A percentile compares a stretch with the other conserved stretches of the same genome.
These are phyloP conservation scores for Stegostoma tigrinum DNA, from an alignment of 2,113 vertebrate species.

Conservation along the genomic window DNA sequence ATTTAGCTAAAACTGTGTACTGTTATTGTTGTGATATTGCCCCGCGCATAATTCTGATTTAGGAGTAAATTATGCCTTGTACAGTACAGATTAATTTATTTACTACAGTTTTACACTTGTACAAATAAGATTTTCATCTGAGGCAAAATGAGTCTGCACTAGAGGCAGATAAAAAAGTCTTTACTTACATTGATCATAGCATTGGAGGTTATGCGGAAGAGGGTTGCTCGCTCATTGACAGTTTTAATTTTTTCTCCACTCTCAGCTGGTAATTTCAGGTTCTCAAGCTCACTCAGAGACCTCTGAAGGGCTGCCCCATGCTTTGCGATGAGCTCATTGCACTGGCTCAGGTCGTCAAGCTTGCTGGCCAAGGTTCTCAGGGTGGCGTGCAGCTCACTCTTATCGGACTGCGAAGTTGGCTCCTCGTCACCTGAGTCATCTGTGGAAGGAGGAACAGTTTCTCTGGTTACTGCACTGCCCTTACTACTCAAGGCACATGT, in stretches of 20 bases:
- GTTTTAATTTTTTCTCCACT: constrained; percentile 88
- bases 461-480: background rate
- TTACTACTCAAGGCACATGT: background rate
- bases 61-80: background rate
- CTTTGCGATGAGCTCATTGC: constrained; percentile 91
- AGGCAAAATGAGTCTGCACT: too few relatives aligned
- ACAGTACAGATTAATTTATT: too few relatives aligned
- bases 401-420: constrained; percentile 75
- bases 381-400: constrained; percentile 77
- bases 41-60: too few relatives aligned
- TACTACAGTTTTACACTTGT: background rate
- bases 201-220: constrained; percentile 98
- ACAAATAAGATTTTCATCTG: background rate
- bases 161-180: background rate
- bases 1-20: too few relatives aligned
- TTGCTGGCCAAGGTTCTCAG: constrained; percentile 81
- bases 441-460: constrained; percentile 46
- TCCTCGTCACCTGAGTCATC: constrained; percentile 97
- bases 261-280: constrained; percentile 71
- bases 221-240: constrained; percentile 86
- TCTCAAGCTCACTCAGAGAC: constrained; percentile 88
- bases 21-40: background rate
- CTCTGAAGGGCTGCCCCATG: constrained; percentile 91
- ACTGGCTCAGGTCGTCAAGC: constrained; percentile 87
- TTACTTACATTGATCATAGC: constrained; percentile 88